phyloP scores from a whole-genome alignment of 1,140 invertebrate species.

The Uloborus diversus region DNA sequence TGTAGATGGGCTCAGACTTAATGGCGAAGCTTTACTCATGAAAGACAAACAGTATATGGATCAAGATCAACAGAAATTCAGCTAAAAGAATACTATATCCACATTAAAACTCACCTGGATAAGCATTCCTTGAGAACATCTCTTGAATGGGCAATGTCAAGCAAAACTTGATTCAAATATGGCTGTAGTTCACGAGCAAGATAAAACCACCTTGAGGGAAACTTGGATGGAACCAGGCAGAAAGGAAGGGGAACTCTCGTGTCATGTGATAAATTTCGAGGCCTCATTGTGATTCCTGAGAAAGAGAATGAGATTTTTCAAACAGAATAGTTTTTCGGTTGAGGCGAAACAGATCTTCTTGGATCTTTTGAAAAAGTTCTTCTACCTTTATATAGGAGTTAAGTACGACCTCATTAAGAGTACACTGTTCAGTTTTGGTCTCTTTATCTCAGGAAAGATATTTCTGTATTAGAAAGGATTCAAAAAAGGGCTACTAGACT shows the following conservation, averaged over 20 bases:
- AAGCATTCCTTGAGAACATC: slow-evolving; percentile 81
- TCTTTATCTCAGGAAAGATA: background rate
- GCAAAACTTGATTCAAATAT: slow-evolving; percentile 85
- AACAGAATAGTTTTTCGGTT: background rate
- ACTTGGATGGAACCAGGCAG: slow-evolving; percentile 82
- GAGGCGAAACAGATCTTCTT: background rate
- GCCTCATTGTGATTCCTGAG: slow-evolving; percentile 25
- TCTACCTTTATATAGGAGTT: background rate
- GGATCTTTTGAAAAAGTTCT: background rate
- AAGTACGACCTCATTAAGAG: background rate
- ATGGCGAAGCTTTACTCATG: background rate
- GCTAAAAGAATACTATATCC: background rate
- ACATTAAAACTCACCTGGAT: slow-evolving; percentile 67
- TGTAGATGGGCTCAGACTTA: background rate
- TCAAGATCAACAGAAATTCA: background rate
- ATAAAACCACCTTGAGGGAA: slow-evolving; percentile 80
- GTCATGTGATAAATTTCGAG: slow-evolving; percentile 4
- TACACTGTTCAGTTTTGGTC: background rate
- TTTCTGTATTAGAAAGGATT: background rate
- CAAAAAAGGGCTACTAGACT: background rate
- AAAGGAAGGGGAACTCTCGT: slow-evolving; percentile 71
- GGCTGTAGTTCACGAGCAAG: slow-evolving; percentile 78
- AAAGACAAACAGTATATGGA: background rate
- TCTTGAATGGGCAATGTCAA: slow-evolving; percentile 85
- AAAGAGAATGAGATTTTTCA: background rate